Evolutionary conservation across 2,888 invertebrate genomes (phyloP), one percentile per base, ranked within the genome.

Genomic region (Himalopsyche tibetana): DNA sequence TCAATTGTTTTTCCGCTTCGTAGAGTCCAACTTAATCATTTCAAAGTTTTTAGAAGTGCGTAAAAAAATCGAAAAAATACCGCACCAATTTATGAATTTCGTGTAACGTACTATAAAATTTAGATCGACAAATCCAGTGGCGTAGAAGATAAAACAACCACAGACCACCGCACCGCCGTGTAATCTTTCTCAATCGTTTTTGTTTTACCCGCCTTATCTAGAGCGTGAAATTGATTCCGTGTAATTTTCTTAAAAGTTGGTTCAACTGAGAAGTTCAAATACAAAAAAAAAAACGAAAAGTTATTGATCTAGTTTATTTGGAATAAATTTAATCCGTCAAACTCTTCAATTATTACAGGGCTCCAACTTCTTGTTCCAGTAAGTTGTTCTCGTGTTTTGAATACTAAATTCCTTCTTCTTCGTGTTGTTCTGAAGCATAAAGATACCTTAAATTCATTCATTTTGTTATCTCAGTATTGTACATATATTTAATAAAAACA

Each of bases 191-290:
- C 80, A 38, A 80, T 42, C 42, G 80, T 40, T 40, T 42, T 80
- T 80, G 40, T 40, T 42, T 80, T 80, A 42, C 40, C 80, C 80
- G 40, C 42, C 80, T 5, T 42, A 80, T 40, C 80, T 80, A 80
- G 80, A 80, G 80, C 80, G 80, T 80, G 80, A 80, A 80, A 80
- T 42, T 80, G 80, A 80, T 80, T 40, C 80, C 40, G 38, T 80
- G 42, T 80, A 40, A 40, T 80, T 80, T 80, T 42, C 80, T 42
- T 38, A 42, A 80, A 80, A 80, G 40, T 38, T 40, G 40, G 8
- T 36, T 80, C 28, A 80, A 38, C 42, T 80, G 38, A 28, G 19
- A 19, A 36, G 42, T 80, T 80, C 63, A 63, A 28, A 63, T 63
- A 63, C n/a, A 19, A 19, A 63, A 63, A 63, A 56, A 56, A 56